Evolutionary conservation across 2,888 invertebrate species (phyloP).

Genomic region (Ectemnius lituratus): DNA sequence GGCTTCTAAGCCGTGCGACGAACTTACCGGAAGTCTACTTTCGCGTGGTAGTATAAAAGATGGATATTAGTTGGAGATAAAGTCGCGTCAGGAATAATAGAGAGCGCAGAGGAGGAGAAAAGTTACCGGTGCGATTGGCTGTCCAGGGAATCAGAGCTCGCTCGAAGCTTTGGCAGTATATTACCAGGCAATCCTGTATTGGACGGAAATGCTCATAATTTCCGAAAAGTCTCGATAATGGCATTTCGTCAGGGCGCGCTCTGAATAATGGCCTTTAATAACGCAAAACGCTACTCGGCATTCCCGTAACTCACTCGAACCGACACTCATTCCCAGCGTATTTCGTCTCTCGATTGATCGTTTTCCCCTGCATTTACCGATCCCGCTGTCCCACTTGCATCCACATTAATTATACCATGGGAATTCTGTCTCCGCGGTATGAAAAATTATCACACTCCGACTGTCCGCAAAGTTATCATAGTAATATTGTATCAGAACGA

Average conservation of each 20-base stretch:
- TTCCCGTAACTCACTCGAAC: conserved; percentile 42
- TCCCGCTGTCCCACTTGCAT: no score
- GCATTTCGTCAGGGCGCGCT: conserved; percentile 23
- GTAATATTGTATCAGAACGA: background rate
- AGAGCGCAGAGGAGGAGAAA: background rate
- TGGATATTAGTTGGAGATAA: no score
- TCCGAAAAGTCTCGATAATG: conserved; percentile 39
- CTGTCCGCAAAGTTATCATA: background rate
- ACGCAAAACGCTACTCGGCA: conserved; percentile 35
- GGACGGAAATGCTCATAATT: conserved; percentile 22
- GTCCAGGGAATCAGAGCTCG: no score
- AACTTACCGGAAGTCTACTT: no score
- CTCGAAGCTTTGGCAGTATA: background rate
- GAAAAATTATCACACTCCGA: background rate
- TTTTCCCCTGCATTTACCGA: no score
- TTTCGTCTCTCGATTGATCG: no score
- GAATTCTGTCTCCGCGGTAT: no score
- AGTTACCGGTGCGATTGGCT: background rate
- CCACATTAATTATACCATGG: no score
- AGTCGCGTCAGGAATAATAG: no score
- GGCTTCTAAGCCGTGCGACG: no score
- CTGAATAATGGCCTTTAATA: conserved; percentile 58
- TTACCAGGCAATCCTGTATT: conserved; percentile 4
- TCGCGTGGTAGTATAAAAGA: no score
- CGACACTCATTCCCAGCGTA: conserved; percentile 40